Base-by-base conservation (phyloP, 2,797 vertebrate species). In the Bradypodion pumilum region DNA sequence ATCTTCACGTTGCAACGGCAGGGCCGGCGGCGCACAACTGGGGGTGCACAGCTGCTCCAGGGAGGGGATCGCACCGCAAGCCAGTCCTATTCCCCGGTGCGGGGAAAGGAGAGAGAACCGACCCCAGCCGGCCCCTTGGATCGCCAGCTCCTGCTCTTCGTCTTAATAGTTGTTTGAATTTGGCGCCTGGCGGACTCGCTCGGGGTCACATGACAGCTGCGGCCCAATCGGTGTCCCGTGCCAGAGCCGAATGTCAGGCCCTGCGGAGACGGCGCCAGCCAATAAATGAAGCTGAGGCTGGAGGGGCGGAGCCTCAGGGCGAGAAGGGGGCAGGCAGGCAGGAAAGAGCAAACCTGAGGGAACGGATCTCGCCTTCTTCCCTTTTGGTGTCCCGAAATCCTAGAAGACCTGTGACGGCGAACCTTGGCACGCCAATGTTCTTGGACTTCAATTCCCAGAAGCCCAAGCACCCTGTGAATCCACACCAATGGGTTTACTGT, bases 101-200 rank as follows among this genome's bases (percentile, higher is more conserved):
- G 7, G 7, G 0, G 77, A 35, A 75, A 2, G 49, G 0, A 23
- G 3, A 13, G 32, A 15, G 23, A 8, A n/a, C 25, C 25, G 35
- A 27, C 76, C 37, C 15, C 76, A 10, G 6, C 9, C 59, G 25
- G n/a, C 21, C 37, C 76, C 59, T 5, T 59, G 12, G 37, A 16
- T 16, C 59, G 25, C 23, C 12, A 4, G 6, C 49, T 78, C 83
- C 37, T 66, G 77, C 32, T 74, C 42, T n/a, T n/a, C 59, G 87
- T 89, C 85, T 91, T 90, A n/a, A n/a, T n/a, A 91, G 84, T 19
- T 21, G 95, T 98, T 99, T 98, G 97, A 99, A 99, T 98, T 99
- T 98, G 97, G 98, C 98, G 96, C 96, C 89, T 86, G 93, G 86
- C 66, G 4, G 86, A 74, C 40, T 86, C 80, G 62, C 86, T 88